Conservation (phyloP, 2,113 vertebrate genomes). For the Lepisosteus osseus region DNA sequence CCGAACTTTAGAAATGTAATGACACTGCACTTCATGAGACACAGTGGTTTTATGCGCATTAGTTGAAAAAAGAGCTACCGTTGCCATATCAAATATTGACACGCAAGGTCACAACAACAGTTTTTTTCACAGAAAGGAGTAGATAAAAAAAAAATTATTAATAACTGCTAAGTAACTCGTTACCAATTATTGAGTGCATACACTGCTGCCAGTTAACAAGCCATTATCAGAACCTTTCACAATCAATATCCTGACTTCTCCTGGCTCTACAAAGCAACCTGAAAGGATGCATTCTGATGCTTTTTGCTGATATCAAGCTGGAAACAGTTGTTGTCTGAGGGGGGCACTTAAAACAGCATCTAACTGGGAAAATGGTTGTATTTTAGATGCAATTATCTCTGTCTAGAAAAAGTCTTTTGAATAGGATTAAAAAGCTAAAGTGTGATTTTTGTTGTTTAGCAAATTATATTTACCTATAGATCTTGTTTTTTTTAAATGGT, state of each 20-base stretch:
- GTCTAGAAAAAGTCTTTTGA: not conserved
- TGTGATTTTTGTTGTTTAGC: no score
- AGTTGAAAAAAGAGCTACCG: not conserved
- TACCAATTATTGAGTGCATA: not conserved
- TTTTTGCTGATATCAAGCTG: not conserved
- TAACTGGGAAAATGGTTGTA: not conserved
- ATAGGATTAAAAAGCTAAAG: no score
- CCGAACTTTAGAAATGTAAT: not conserved
- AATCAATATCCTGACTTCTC: not conserved
- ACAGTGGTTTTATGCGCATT: not conserved
- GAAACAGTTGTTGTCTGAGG: not conserved
- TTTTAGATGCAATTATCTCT: not conserved
- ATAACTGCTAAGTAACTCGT: not conserved
- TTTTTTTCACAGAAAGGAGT: not conserved
- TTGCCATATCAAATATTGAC: not conserved
- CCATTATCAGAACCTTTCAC: not conserved
- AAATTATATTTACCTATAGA: no score
- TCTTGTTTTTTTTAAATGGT: not conserved
- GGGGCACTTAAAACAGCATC: not conserved
- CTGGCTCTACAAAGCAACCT: not conserved
- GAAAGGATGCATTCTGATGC: not conserved
- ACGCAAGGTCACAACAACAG: not conserved
- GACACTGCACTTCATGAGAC: not conserved
- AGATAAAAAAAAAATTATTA: not conserved
- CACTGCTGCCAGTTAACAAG: not conserved